These are phyloP conservation scores for Bradypodion pumilum DNA, from an alignment of 2,797 vertebrate genomes.

Conservation along the genomic window DNA sequence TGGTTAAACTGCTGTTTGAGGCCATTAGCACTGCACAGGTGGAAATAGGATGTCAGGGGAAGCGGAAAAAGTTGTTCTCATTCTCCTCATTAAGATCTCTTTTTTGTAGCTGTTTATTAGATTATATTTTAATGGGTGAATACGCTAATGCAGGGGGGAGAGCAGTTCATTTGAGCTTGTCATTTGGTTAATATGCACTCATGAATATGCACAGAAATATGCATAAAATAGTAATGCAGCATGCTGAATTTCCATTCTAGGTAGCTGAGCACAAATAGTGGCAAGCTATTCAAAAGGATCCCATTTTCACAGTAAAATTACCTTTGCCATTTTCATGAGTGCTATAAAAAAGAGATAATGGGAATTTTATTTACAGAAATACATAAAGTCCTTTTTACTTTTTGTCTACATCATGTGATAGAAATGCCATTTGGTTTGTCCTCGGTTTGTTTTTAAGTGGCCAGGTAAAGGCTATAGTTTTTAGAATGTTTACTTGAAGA, in stretches of 20 bases:
- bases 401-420: neutral
- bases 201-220: constrained; percentile 34
- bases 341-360: constrained; percentile 32
- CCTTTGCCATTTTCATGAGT: constrained; percentile 37
- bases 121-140: constrained; percentile 53
- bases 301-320: constrained; percentile 48
- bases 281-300: constrained; percentile 54
- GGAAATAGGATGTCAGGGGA: constrained; percentile 28
- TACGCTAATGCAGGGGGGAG: constrained; percentile 38
- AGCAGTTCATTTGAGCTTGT: constrained; percentile 51
- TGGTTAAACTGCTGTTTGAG: constrained; percentile 67
- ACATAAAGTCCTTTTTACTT: neutral
- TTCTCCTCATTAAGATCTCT: constrained; percentile 40
- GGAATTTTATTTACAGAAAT: constrained; percentile 41
- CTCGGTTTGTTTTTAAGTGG: neutral
- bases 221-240: constrained; percentile 30
- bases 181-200: constrained; percentile 46
- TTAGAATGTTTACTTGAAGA: neutral
- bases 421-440: accelerated
- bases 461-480: neutral
- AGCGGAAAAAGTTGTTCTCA: constrained; percentile 29
- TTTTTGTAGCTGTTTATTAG: constrained; percentile 44
- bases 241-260: constrained; percentile 37
- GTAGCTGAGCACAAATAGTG: constrained; percentile 39
- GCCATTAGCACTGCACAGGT: constrained; percentile 43